These are phyloP conservation scores for Octonoba sinensis DNA, from an alignment of 2,888 invertebrate genomes.

Conservation along the genomic window DNA sequence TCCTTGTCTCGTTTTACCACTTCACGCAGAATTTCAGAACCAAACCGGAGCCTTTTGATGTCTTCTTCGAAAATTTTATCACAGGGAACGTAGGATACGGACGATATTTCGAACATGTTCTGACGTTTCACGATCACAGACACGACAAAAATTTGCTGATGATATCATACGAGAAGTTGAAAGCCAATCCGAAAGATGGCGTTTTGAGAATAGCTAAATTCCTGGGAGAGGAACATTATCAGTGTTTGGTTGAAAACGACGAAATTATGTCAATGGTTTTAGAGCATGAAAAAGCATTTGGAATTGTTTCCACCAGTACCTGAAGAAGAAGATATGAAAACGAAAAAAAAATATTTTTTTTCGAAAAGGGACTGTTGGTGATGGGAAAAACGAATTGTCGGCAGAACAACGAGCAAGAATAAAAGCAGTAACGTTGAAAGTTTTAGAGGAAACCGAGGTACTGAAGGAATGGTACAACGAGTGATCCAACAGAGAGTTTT, in stretches of 20 bases:
- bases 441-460: constrained; percentile 14
- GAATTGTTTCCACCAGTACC: not conserved
- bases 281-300: constrained; percentile 27
- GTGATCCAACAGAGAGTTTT: no score
- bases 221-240: constrained; percentile 14
- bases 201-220: constrained; percentile 39
- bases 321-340: not conserved
- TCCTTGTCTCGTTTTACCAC: constrained; percentile 71
- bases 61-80: constrained; percentile 15
- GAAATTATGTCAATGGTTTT: constrained; percentile 10
- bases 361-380: constrained; percentile 34
- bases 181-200: constrained; percentile 2
- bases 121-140: constrained; percentile 16
- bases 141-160: constrained; percentile 20
- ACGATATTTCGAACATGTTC: constrained; percentile 29
- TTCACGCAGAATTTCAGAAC: constrained; percentile 65
- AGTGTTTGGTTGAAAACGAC: constrained; percentile 2
- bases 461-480: constrained; percentile 4
- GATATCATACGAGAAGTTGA: constrained; percentile 35
- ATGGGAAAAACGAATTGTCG: constrained; percentile 14
- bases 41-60: not conserved
- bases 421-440: not conserved
- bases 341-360: constrained; percentile 12
- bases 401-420: not conserved
- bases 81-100: constrained; percentile 24